phyloP scores from a whole-genome alignment of 2,113 vertebrate species.

The Lophura nycthemera region DNA sequence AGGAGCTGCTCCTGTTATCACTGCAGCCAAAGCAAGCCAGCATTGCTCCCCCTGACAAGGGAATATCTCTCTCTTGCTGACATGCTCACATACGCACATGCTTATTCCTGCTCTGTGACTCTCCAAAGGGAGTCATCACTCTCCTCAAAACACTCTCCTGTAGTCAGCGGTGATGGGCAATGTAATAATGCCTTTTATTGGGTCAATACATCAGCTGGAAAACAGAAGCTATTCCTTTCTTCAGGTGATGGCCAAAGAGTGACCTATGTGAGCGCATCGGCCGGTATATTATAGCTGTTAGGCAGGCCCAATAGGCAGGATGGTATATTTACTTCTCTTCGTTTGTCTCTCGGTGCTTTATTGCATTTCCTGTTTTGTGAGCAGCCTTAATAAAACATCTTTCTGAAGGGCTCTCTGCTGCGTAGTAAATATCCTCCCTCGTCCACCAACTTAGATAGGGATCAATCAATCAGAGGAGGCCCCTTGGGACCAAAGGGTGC shows the following conservation, averaged over 20 bases:
- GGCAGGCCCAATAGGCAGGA: not conserved
- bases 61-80: not conserved
- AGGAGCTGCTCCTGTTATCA: not conserved
- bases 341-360: slow-evolving; percentile 44
- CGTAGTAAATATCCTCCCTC: slow-evolving; percentile 44
- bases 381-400: slow-evolving; percentile 64
- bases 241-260: slow-evolving; percentile 52
- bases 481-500: not conserved
- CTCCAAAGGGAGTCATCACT: slow-evolving; percentile 65
- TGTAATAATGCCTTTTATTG: slow-evolving; percentile 74
- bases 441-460: not conserved
- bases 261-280: slow-evolving; percentile 17
- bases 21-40: not conserved
- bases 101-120: not conserved
- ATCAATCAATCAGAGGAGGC: slow-evolving; percentile 33
- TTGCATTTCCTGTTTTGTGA: slow-evolving; percentile 39
- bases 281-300: slow-evolving; percentile 22
- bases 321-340: slow-evolving; percentile 23
- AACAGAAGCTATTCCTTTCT: slow-evolving; percentile 63
- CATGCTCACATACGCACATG: not conserved
- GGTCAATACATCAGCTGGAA: slow-evolving; percentile 77
- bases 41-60: not conserved
- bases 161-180: slow-evolving; percentile 62
- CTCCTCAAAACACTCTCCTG: slow-evolving; percentile 49
- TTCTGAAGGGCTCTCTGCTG: slow-evolving; percentile 21